A percentile compares a stretch with the other conserved stretches of the same genome.
These are phyloP conservation scores for Stictonetta naevosa DNA, from an alignment of 2,113 vertebrate genomes.

Conservation along the genomic window DNA sequence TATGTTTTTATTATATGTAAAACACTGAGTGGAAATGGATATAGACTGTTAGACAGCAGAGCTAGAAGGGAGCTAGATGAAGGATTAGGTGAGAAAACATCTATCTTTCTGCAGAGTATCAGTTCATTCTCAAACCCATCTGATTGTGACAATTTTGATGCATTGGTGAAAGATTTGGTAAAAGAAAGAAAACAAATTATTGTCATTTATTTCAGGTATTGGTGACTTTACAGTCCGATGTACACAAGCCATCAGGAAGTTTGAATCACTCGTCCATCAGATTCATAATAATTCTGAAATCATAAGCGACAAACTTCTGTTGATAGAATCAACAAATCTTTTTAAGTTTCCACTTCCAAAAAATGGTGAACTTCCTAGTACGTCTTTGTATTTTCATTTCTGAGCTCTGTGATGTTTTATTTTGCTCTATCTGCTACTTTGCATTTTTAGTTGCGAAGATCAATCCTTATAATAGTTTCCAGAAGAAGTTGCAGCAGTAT, in stretches of 20 bases:
- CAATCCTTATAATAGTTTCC: not conserved
- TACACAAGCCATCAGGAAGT: conserved; percentile 80
- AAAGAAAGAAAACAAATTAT: not conserved
- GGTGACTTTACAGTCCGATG: conserved; percentile 82
- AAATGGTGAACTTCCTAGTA: conserved; percentile 82
- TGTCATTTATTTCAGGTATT: conserved; percentile 74
- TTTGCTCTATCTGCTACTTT: not conserved
- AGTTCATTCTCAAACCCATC: not conserved
- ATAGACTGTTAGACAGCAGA: not conserved
- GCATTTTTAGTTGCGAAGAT: not conserved
- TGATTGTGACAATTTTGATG: not conserved
- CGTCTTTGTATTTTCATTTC: not conserved
- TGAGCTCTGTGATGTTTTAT: not conserved
- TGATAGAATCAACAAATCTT: conserved; percentile 85
- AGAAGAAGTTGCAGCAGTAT: not conserved
- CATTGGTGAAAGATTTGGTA: not conserved
- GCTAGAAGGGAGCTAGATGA: not conserved
- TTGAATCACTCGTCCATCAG: conserved; percentile 86
- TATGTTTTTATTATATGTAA: not conserved
- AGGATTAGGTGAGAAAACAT: not conserved
- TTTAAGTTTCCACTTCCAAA: conserved; percentile 81
- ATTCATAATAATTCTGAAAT: conserved; percentile 85
- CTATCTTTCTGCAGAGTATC: not conserved
- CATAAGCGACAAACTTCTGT: conserved; percentile 79
- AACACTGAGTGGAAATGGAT: not conserved